These are phyloP conservation scores for Helicorthomorpha holstii DNA, from an alignment of 1,140 invertebrate genomes.

Conservation along the genomic window DNA sequence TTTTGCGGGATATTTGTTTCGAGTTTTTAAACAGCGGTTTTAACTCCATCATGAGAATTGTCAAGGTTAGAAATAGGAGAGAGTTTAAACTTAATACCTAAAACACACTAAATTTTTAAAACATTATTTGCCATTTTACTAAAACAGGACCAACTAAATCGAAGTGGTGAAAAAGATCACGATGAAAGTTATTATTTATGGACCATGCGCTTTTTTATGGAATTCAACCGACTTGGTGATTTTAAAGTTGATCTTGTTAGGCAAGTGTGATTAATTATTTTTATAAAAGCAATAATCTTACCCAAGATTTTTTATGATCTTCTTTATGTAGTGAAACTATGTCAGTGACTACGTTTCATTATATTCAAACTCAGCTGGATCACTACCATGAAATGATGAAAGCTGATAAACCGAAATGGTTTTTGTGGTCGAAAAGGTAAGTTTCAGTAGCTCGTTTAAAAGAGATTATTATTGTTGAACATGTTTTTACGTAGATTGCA, in stretches of 20 bases:
- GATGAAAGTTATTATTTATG: constrained; percentile 90
- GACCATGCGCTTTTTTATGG: constrained; percentile 91
- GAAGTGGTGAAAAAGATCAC: constrained; percentile 42
- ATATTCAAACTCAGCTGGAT: constrained; percentile 79
- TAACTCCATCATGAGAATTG: constrained; percentile 71
- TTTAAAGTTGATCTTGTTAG: constrained; percentile 76
- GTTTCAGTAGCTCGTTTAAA: neutral
- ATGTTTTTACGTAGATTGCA: constrained; percentile 39
- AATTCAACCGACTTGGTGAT: constrained; percentile 72
- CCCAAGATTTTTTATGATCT: constrained; percentile 13
- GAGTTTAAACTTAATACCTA: neutral
- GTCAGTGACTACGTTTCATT: constrained; percentile 76
- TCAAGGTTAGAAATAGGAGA: constrained; percentile 33
- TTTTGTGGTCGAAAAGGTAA: constrained; percentile 56
- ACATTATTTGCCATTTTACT: neutral
- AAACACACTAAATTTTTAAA: neutral
- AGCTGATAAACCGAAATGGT: constrained; percentile 68
- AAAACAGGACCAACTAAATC: constrained; percentile 36
- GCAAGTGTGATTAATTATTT: constrained; percentile 39
- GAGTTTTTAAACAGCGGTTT: constrained; percentile 82
- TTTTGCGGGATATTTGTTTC: constrained; percentile 84
- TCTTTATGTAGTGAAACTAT: constrained; percentile 54
- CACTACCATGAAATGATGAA: constrained; percentile 72
- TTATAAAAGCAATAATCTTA: too few species aligned
- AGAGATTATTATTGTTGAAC: neutral